phyloP scores from a whole-genome alignment of 2,113 vertebrate species.

The Planiliza haematocheilus region DNA sequence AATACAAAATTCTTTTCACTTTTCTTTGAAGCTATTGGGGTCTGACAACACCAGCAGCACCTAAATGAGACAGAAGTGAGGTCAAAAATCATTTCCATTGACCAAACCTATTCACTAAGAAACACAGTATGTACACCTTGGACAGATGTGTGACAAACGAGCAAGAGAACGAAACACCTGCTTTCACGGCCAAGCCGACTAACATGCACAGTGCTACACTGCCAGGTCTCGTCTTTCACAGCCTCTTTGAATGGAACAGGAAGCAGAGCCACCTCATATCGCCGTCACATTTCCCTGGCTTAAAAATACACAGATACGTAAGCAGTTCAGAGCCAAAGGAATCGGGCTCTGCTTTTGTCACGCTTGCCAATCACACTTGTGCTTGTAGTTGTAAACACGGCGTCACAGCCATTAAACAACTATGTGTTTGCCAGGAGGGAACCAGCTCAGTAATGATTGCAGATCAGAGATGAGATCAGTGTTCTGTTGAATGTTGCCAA shows the following conservation, averaged over 20 bases:
- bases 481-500: constrained; percentile 44
- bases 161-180: constrained; percentile 6
- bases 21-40: too few relatives aligned
- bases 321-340: constrained; percentile 35
- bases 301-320: constrained; percentile 23
- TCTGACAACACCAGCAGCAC: neutral
- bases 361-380: constrained; percentile 57
- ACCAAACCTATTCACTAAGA: neutral
- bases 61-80: constrained; percentile 1
- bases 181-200: constrained; percentile 17
- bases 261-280: constrained; percentile 4
- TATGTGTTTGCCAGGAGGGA: constrained; percentile 53
- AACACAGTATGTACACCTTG: neutral
- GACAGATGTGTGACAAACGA: constrained; percentile 4
- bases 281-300: constrained; percentile 15
- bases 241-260: constrained; percentile 9
- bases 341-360: constrained; percentile 29
- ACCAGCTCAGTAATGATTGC: constrained; percentile 46
- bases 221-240: constrained; percentile 28
- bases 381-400: constrained; percentile 55
- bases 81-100: constrained; percentile 5
- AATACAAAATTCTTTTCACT: neutral
- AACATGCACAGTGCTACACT: neutral
- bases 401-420: constrained; percentile 46
- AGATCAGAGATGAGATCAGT: constrained; percentile 52